A percentile compares a stretch with the other conserved stretches of the same genome.
Conservation (phyloP, 1,140 invertebrate genomes). For the Acyrthosiphon pisum region DNA sequence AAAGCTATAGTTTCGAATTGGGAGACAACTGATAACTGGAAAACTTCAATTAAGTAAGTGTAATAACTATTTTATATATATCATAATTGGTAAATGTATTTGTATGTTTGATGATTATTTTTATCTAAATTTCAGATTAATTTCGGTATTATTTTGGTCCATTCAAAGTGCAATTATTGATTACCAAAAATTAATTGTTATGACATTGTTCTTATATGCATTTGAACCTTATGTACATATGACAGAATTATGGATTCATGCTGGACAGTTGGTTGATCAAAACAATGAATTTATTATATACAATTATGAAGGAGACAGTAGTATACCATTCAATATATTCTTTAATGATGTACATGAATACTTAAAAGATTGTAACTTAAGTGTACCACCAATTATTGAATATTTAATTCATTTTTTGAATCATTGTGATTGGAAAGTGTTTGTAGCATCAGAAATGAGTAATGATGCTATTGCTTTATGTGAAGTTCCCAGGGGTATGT, state of each 20-base stretch:
- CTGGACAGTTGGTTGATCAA: conserved; percentile 37
- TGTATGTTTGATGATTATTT: neutral
- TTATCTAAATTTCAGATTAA: conserved; percentile 43
- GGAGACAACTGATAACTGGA: conserved; percentile 35
- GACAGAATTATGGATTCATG: conserved; percentile 53
- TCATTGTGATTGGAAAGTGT: conserved; percentile 51
- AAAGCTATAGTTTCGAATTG: conserved; percentile 42
- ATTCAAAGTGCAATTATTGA: conserved; percentile 35
- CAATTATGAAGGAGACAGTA: conserved; percentile 44
- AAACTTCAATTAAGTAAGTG: conserved; percentile 30
- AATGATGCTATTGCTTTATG: neutral
- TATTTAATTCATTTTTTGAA: conserved; percentile 40
- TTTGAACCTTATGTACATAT: conserved; percentile 52
- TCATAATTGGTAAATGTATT: neutral
- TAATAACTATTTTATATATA: neutral
- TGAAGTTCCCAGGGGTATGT: conserved; percentile 43
- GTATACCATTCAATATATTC: conserved; percentile 35
- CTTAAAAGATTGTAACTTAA: conserved; percentile 16
- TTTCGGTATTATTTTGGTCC: conserved; percentile 51
- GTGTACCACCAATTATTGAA: conserved; percentile 40
- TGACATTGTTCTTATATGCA: conserved; percentile 43
- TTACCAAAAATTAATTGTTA: conserved; percentile 27
- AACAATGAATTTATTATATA: conserved; percentile 45
- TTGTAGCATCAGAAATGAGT: conserved; percentile 49
- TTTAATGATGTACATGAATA: conserved; percentile 43